These are phyloP conservation scores for Pyrocoelia pectoralis DNA, from an alignment of 2,888 invertebrate genomes.

Conservation along the genomic window DNA sequence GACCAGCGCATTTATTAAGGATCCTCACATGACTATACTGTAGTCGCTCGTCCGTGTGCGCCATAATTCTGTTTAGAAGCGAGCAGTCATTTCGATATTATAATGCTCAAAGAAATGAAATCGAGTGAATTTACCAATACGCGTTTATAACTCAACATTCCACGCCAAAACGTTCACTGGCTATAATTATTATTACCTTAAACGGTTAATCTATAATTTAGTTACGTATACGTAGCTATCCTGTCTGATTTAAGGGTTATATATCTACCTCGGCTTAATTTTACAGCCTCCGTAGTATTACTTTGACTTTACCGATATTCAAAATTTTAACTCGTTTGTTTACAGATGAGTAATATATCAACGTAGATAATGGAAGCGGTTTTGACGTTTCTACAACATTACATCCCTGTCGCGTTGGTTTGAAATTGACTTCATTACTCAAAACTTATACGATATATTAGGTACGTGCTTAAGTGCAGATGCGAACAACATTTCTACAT, in stretches of 20 bases:
- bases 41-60: too few relatives aligned
- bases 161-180: too few relatives aligned
- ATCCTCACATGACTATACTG: too few relatives aligned
- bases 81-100: too few relatives aligned
- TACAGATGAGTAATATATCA: conserved; percentile 13
- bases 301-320: not conserved
- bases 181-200: too few relatives aligned
- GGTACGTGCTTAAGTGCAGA: not conserved
- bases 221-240: not conserved
- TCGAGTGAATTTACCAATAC: too few relatives aligned
- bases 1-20: too few relatives aligned
- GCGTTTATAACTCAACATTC: too few relatives aligned
- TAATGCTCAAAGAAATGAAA: too few relatives aligned
- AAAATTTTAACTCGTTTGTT: conserved; percentile 13
- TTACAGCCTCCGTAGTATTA: not conserved
- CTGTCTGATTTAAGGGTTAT: not conserved
- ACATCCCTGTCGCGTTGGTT: not conserved
- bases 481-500: too few relatives aligned
- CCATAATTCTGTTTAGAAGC: too few relatives aligned
- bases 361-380: conserved; percentile 14
- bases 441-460: not conserved
- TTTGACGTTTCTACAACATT: conserved; percentile 6
- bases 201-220: too few relatives aligned
- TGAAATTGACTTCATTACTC: not conserved
- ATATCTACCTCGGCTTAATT: not conserved